Base-by-base conservation (phyloP, 2,113 vertebrate species). In the Melanerpes formicivorus region DNA sequence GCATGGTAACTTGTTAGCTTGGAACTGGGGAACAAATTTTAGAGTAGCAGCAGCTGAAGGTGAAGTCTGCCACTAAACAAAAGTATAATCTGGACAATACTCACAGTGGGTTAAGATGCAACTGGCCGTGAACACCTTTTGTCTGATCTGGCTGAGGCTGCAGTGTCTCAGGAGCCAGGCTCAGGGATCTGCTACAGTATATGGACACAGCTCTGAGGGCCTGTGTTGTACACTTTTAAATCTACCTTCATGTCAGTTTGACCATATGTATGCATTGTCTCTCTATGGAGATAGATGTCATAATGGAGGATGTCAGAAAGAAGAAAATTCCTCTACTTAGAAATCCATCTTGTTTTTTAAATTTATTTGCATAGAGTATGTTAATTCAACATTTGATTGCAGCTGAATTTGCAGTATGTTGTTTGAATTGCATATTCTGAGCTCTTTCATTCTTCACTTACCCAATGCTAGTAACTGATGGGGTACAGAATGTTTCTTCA, bases 11-110 rank as follows among this genome's bases (percentile, higher is more conserved):
- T 23, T 8, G 32, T 7, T 65, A 34, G 55, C 64, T 46, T 50
- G 5, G 1, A 29, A 10, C 0, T 14, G 34, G 27, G 19, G 26
- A 30, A 10, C 27, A 4, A 27, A 10, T 0, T 14, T 10, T 11
- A 50, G 18, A 55, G 55, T 6, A 42, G 27, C 22, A 5, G 5
- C 1, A 71, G 42, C 8, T 3, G 4, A 9, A 66, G 29, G 63
- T 11, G 11, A 67, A 7, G 23, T 11, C 14, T 56, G 60, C n/a
- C 44, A 17, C 40, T 10, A 21, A 30, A 23, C 9, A 9, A 5
- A 37, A 62, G n/a, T 23, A 13, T 30, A 44, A 55, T 23, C 29
- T 14, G 12, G 22, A 27, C 19, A 56, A 8, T 64, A 13, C 40
- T 32, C 19, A 50, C 34, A 11, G 0, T 1, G 6, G 25, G 42